phyloP scores from a whole-genome alignment of 2,797 vertebrate species.

The Bucorvus abyssinicus region DNA sequence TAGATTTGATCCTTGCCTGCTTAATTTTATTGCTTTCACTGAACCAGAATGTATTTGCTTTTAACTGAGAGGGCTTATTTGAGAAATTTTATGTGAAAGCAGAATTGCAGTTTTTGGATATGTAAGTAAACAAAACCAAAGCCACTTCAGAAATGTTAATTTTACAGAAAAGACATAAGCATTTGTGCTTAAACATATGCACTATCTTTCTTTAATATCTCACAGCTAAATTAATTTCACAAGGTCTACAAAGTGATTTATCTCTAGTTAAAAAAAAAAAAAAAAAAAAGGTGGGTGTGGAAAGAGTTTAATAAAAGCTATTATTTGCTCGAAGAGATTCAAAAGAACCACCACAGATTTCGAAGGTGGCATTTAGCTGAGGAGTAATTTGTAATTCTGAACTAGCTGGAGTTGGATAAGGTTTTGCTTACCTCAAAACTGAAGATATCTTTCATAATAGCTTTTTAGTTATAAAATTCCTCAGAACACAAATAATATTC shows the following conservation, averaged over 20 bases:
- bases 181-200: not conserved
- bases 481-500: not conserved
- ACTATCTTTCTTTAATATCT: not conserved
- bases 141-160: not conserved
- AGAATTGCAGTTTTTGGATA: not conserved
- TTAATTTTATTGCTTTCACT: conserved; percentile 23
- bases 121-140: not conserved
- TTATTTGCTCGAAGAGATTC: not conserved
- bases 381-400: not conserved
- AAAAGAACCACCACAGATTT: not conserved
- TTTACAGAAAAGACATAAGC: not conserved
- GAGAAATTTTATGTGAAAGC: not conserved
- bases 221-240: not conserved
- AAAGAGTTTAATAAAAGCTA: not conserved
- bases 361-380: not conserved
- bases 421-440: not conserved
- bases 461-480: not conserved
- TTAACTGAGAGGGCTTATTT: not conserved
- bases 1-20: not conserved
- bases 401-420: not conserved
- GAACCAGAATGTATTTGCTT: not conserved
- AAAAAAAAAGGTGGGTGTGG: fast-evolving
- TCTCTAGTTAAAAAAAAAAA: not conserved
- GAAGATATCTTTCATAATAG: not conserved
- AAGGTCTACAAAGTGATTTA: not conserved